These are phyloP conservation scores for Dipodomys ordii DNA, from an alignment of 2,113 vertebrate genomes.

Conservation along the genomic window DNA sequence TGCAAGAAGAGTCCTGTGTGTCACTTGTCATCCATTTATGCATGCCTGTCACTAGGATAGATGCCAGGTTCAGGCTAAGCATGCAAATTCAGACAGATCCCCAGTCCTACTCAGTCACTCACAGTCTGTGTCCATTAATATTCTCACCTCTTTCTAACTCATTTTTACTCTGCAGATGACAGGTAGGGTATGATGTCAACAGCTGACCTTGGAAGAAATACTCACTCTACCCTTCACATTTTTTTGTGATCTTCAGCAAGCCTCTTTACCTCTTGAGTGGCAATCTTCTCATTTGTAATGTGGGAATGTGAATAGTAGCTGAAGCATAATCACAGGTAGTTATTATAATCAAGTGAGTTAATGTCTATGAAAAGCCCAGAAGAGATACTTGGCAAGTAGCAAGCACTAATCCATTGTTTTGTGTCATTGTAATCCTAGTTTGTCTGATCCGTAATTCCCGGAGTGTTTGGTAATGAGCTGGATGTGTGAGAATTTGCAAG, in stretches of 20 bases:
- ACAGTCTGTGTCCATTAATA: background rate
- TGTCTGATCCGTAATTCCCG: background rate
- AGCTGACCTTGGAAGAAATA: background rate
- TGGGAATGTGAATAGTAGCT: background rate
- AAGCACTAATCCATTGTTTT: background rate
- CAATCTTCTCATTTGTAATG: background rate
- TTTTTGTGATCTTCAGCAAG: background rate
- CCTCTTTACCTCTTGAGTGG: background rate
- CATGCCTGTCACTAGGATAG: background rate
- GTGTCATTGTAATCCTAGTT: background rate
- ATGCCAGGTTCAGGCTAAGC: background rate
- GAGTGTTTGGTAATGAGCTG: background rate
- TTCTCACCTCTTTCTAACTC: background rate
- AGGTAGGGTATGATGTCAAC: background rate
- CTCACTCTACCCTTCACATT: background rate
- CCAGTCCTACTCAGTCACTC: background rate
- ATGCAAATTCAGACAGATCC: background rate
- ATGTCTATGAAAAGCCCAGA: background rate
- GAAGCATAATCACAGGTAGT: background rate
- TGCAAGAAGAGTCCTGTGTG: accelerated
- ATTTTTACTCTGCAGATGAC: background rate
- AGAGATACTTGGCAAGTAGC: background rate
- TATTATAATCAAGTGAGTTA: background rate
- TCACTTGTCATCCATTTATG: background rate
- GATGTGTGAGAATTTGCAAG: background rate